Evolutionary conservation across 2,888 invertebrate genomes (phyloP).

Genomic region (Theristus sp.): DNA sequence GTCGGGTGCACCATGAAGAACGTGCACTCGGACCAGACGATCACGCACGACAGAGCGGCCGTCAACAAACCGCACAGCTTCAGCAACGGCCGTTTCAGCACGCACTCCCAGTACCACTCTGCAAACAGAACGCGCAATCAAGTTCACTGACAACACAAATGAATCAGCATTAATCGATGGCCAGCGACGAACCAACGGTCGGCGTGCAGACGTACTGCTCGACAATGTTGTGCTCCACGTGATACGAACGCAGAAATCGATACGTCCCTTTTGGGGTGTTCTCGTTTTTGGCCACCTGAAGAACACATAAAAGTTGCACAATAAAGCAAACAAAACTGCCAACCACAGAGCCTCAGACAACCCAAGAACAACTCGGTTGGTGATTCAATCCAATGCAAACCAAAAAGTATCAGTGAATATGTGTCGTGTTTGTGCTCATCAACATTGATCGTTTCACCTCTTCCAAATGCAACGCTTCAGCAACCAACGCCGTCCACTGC

Average conservation of each 20-base stretch:
- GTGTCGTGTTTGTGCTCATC: too few species aligned
- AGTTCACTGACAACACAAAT: not conserved
- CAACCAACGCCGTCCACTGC: constrained; percentile 70
- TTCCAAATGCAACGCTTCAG: constrained; percentile 53
- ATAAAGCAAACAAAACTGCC: too few species aligned
- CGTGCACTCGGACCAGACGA: constrained; percentile 98
- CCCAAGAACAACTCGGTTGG: too few species aligned
- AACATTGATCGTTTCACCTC: constrained; percentile 45
- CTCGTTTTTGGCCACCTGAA: not conserved
- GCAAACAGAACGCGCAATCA: constrained; percentile 8
- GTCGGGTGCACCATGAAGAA: constrained; percentile 83
- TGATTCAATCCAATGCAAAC: too few species aligned
- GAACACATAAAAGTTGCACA: too few species aligned
- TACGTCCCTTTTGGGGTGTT: not conserved
- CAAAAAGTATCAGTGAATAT: too few species aligned
- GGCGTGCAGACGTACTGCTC: not conserved
- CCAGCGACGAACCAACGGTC: not conserved
- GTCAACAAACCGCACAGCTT: constrained; percentile 44
- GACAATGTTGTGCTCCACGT: not conserved
- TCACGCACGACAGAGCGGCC: constrained; percentile 59
- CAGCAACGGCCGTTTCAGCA: constrained; percentile 54
- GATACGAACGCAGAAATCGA: not conserved
- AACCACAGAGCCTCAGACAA: too few species aligned
- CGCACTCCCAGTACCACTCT: constrained; percentile 96
- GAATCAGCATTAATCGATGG: not conserved